These are phyloP conservation scores for Poecile atricapillus DNA, from an alignment of 2,113 vertebrate genomes.

Conservation along the genomic window DNA sequence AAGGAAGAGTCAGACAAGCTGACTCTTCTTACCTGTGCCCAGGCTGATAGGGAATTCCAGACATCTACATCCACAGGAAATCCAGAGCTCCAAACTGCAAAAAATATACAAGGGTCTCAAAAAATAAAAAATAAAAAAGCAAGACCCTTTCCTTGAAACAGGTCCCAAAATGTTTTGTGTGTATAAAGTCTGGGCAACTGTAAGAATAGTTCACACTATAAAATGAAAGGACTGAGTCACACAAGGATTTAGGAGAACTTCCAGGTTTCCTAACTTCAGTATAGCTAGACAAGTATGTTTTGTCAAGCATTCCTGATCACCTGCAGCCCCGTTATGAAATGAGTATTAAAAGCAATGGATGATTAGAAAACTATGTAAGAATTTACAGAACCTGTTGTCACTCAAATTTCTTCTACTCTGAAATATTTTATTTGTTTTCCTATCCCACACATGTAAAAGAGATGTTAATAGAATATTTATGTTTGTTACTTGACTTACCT, in stretches of 20 bases:
- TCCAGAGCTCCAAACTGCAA: background rate
- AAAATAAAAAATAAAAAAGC: background rate
- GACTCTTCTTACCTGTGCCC: background rate
- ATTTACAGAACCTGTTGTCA: background rate
- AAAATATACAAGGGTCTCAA: background rate
- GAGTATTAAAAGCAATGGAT: background rate
- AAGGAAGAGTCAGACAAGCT: background rate
- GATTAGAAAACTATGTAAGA: background rate
- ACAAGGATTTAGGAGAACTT: background rate
- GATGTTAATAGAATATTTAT: background rate
- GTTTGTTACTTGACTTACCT: background rate
- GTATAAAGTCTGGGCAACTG: background rate
- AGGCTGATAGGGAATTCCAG: background rate
- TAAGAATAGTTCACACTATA: accelerated
- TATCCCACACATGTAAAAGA: background rate
- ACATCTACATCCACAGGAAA: background rate
- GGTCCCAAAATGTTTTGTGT: background rate
- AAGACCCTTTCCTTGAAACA: background rate
- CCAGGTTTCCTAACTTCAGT: background rate
- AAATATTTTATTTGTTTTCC: background rate
- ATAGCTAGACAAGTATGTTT: background rate
- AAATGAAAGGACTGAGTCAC: background rate
- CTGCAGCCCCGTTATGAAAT: background rate
- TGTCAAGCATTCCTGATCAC: background rate
- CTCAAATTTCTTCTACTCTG: background rate